Evolutionary conservation across 2,888 invertebrate genomes (phyloP), one percentile per base, ranked within the genome.

Genomic region (Coecobrya sp.): DNA sequence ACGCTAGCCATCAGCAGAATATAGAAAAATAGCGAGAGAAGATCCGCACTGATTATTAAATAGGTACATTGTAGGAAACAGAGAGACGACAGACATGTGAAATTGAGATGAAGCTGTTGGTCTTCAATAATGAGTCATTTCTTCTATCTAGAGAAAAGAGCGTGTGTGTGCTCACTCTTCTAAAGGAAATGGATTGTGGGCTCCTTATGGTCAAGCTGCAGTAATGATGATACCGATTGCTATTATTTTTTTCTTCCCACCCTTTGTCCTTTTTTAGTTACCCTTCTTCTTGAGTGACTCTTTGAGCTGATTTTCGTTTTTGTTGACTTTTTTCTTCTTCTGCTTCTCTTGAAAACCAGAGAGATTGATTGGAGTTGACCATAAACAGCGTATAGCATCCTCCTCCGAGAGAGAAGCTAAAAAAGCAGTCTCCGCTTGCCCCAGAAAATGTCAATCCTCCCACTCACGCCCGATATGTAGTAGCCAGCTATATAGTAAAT

Each of bases 221-320:
- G 73, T 36, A 42, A 55, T 55, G 55, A 73, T 73, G 73, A 73
- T 73, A 73, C 42, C 36, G 73, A 73, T 73, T 73, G 11, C 25
- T 65, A 11, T 11, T 27, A 55, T 65, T n/a, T 19, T 73, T 73
- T 73, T 42, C 73, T 73, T 73, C 76, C 76, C 76, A 76, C 76
- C 76, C 76, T 49, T 76, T 76, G 76, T 76, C 76, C 76, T 49
- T 76, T 76, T 76, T 76, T 76, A 76, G 76, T 19, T 55, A 55
- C 55, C 55, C 55, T 55, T 55, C 55, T 55, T 55, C 55, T 55
- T n/a, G 55, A 55, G 13, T 30, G 68, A 25, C 62, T 68, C 2
- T 27, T 4, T 68, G 30, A 68, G 68, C 25, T 68, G 68, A 68
- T 68, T 68, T 68, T 68, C 68, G 5, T 45, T 76, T 76, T 49